Evolutionary conservation across 1,140 invertebrate species (phyloP).

Genomic region (Dufourea novaeangliae): DNA sequence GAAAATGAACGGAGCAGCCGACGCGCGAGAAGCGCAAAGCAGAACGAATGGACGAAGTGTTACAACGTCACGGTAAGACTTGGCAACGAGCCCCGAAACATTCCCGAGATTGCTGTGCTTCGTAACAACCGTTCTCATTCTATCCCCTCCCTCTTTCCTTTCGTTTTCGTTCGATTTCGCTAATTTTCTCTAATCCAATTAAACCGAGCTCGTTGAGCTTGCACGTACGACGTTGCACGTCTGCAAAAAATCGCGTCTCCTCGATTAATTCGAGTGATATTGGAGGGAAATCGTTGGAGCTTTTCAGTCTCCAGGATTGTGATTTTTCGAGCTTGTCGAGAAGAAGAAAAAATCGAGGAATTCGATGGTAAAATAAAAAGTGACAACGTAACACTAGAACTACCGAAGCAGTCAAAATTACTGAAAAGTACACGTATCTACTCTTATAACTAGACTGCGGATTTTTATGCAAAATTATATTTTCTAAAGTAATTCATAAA

Average conservation of each 20-base stretch:
- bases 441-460: too few species aligned
- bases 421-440: too few species aligned
- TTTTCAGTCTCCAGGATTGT: too few species aligned
- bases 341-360: too few species aligned
- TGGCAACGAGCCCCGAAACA: slow-evolving; percentile 74
- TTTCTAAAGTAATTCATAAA: too few species aligned
- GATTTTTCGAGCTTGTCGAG: too few species aligned
- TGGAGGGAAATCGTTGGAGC: too few species aligned
- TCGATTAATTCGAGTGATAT: background rate
- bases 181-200: background rate
- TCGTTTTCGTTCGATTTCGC: slow-evolving; percentile 24
- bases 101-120: slow-evolving; percentile 76
- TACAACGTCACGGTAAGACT: slow-evolving; percentile 76
- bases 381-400: too few species aligned
- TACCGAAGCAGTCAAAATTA: too few species aligned
- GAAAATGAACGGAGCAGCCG: slow-evolving; percentile 25
- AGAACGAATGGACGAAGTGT: slow-evolving; percentile 54
- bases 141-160: slow-evolving; percentile 56
- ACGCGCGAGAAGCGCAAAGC: slow-evolving; percentile 28
- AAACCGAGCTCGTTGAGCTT: too few species aligned
- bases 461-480: too few species aligned
- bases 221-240: background rate
- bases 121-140: slow-evolving; percentile 77
- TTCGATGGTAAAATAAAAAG: too few species aligned
- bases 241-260: background rate